These are phyloP conservation scores for Zonotrichia albicollis DNA, from an alignment of 2,797 vertebrate species.

Conservation along the genomic window DNA sequence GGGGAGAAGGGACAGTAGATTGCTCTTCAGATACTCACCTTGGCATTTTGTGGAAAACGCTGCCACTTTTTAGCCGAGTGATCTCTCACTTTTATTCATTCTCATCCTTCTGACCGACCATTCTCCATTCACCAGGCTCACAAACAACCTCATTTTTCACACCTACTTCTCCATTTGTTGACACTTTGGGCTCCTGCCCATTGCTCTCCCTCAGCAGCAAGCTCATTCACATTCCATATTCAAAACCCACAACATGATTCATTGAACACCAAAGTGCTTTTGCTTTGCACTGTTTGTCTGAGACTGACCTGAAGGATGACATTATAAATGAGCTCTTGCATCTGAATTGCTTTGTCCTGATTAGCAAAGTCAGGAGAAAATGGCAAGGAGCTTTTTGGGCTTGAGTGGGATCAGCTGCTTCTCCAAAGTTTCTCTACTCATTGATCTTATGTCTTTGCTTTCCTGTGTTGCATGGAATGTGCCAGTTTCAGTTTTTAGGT, in stretches of 20 bases:
- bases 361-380: conserved; percentile 61
- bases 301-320: conserved; percentile 39
- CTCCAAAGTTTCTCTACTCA: not conserved
- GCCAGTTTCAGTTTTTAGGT: not conserved
- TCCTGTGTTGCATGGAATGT: not conserved
- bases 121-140: not conserved
- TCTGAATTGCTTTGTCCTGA: conserved; percentile 55
- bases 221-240: conserved; percentile 52
- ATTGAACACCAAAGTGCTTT: conserved; percentile 44
- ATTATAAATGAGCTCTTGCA: conserved; percentile 66
- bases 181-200: not conserved
- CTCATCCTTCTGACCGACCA: conserved; percentile 9
- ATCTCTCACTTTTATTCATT: not conserved
- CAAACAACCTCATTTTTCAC: conserved; percentile 20
- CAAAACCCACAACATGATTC: conserved; percentile 46
- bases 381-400: conserved; percentile 34
- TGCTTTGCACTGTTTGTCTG: conserved; percentile 49
- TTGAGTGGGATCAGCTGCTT: not conserved
- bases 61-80: not conserved
- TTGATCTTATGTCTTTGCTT: not conserved
- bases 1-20: not conserved
- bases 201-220: conserved; percentile 17
- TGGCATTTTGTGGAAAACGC: not conserved
- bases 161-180: conserved; percentile 3
- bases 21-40: not conserved